A percentile compares a stretch with the other conserved stretches of the same genome.
phyloP scores from a whole-genome alignment of 2,113 vertebrate genomes.

The Pteronura brasiliensis region DNA sequence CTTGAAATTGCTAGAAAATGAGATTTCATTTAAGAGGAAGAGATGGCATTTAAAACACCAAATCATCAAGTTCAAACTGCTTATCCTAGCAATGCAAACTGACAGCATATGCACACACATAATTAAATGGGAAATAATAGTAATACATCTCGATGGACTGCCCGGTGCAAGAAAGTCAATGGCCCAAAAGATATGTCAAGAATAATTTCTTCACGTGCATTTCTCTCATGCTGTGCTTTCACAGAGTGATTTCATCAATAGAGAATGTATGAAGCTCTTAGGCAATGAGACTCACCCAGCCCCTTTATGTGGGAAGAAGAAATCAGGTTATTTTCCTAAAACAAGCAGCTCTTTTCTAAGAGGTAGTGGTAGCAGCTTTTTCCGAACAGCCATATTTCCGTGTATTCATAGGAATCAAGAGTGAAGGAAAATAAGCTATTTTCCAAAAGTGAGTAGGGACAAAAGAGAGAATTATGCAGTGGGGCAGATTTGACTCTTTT shows the following conservation, averaged over 20 bases:
- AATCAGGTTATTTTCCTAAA: not conserved
- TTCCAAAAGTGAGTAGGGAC: not conserved
- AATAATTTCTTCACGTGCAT: slow-evolving; percentile 75
- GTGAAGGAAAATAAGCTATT: not conserved
- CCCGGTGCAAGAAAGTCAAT: slow-evolving; percentile 66
- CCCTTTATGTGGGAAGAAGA: slow-evolving; percentile 11
- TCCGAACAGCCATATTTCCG: not conserved
- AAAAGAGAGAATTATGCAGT: not conserved
- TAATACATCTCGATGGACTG: slow-evolving; percentile 55
- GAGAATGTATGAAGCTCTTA: not conserved
- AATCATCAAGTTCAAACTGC: slow-evolving; percentile 70
- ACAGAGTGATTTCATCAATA: slow-evolving; percentile 70
- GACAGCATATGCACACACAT: slow-evolving; percentile 76
- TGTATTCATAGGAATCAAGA: not conserved
- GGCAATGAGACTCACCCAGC: not conserved
- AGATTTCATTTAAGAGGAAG: slow-evolving; percentile 74
- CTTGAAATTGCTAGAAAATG: slow-evolving; percentile 74
- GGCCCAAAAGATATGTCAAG: slow-evolving; percentile 79
- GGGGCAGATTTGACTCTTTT: not conserved
- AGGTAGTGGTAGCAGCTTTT: not conserved
- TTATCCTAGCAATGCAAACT: slow-evolving; percentile 76
- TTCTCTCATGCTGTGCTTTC: slow-evolving; percentile 52
- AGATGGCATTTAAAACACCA: slow-evolving; percentile 56
- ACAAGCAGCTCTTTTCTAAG: not conserved
- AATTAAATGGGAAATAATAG: slow-evolving; percentile 79